Percentiles rank a stretch among this genome's conserved stretches.
These are phyloP conservation scores for Nudaria mundana DNA, from an alignment of 2,888 invertebrate species.

Conservation along the genomic window DNA sequence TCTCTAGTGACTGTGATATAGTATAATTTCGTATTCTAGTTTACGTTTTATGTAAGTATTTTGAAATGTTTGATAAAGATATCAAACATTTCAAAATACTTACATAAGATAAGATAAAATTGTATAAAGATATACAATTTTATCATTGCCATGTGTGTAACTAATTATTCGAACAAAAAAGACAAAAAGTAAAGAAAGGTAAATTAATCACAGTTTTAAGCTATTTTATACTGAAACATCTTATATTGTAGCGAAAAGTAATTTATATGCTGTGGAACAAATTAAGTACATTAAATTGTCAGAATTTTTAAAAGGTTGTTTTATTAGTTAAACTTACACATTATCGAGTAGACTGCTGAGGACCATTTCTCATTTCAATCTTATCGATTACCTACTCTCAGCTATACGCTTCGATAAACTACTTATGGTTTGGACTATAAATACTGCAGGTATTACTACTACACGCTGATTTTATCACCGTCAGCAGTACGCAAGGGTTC, in stretches of 20 bases:
- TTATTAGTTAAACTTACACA: too few species aligned
- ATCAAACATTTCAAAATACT: conserved; percentile 74
- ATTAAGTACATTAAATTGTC: conserved; percentile 58
- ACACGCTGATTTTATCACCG: too few species aligned
- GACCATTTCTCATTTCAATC: too few species aligned
- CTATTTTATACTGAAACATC: conserved; percentile 52
- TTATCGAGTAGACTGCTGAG: too few species aligned
- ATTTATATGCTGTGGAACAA: conserved; percentile 54
- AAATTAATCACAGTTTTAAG: conserved; percentile 42
- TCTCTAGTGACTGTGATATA: conserved; percentile 80
- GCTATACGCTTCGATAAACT: too few species aligned
- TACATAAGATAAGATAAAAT: too few species aligned
- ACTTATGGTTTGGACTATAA: too few species aligned
- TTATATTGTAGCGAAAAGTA: conserved; percentile 3
- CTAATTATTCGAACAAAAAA: conserved; percentile 35
- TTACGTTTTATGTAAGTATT: conserved; percentile 71
- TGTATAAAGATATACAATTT: conserved; percentile 80
- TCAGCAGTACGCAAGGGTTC: too few species aligned
- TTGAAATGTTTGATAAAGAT: conserved; percentile 75
- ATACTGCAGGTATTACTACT: too few species aligned
- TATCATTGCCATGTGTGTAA: conserved; percentile 63
- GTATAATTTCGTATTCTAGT: conserved; percentile 69
- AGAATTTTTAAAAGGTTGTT: conserved; percentile 41
- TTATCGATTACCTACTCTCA: too few species aligned
- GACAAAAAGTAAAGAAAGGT: conserved; percentile 33